Evolutionary conservation across 2,113 vertebrate genomes (phyloP).

Genomic region (Calonectris borealis): DNA sequence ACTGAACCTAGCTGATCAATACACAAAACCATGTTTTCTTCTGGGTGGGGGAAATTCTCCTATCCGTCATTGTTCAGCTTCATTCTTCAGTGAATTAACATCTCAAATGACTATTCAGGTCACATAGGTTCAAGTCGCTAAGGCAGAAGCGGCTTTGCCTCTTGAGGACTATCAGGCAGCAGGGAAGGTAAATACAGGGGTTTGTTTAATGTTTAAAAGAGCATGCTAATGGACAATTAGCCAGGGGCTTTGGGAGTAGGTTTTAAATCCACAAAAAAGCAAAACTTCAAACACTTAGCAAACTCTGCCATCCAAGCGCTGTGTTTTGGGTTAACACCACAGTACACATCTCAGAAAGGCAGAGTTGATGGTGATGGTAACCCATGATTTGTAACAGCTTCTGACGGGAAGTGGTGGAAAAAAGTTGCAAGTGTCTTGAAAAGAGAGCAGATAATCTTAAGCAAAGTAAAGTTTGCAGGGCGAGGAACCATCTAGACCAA

Average conservation of each 20-base stretch:
- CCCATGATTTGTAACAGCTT: not conserved
- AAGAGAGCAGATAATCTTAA: not conserved
- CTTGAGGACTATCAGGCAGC: not conserved
- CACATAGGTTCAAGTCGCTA: slow-evolving; percentile 29
- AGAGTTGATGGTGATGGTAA: not conserved
- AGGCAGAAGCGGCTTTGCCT: slow-evolving; percentile 27
- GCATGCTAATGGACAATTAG: slow-evolving; percentile 46
- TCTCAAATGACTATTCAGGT: slow-evolving; percentile 49
- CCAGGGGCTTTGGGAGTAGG: not conserved
- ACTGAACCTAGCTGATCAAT: not conserved
- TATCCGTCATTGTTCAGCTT: slow-evolving; percentile 32
- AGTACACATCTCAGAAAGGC: not conserved
- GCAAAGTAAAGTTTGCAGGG: not conserved
- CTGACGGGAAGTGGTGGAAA: not conserved
- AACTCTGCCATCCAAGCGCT: not conserved
- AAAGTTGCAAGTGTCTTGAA: not conserved
- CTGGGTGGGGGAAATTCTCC: slow-evolving; percentile 6
- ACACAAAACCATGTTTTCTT: slow-evolving; percentile 19
- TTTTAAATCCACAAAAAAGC: slow-evolving; percentile 30
- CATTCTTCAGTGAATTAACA: slow-evolving; percentile 63
- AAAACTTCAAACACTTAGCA: not conserved
- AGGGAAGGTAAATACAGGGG: slow-evolving; percentile 14
- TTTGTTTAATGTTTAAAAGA: slow-evolving; percentile 58
- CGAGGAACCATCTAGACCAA: not conserved
- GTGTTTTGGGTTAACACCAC: not conserved